Evolutionary conservation across 2,888 invertebrate genomes (phyloP), one percentile per base, ranked within the genome.

Genomic region (Sipha maydis): DNA sequence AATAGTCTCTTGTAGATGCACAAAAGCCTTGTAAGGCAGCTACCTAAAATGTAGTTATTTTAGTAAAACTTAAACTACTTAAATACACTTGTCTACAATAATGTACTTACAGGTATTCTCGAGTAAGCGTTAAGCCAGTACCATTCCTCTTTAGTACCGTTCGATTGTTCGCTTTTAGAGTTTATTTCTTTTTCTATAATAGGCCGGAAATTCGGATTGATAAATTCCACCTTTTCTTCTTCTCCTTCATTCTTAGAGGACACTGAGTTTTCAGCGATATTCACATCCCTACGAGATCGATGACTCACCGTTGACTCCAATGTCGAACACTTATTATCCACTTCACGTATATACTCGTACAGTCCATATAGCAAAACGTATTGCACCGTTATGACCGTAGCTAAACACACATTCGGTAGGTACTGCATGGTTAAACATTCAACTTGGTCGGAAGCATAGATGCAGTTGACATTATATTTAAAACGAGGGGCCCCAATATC

Each of bases 81-180:
- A 48, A 48, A 14, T 14, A 48, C 8, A 48, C 14, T 48, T 48
- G 14, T 2, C 48, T 48, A 14, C 14, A 48, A 48, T 48, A 48
- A 48, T 48, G 11, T 48, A 92, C 94, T 93, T 92, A 96, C 96
- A 91, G 97, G 96, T 90, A 97, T 96, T 90, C 97, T 94, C 67
- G 97, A 96, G 91, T 96, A 96, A 90, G 96, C 96, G 88, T 97
- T 96, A 90, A 97, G 92, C 95, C 97, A 97, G 90, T 97, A 95
- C 96, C 96, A 96, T 41, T 95, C 95, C 3, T 0, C 95, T 94
- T 0, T 95, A 95, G 90, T 83, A 9, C 71, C 82, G 79, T 88
- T 89, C 8, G 77, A 95, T 9, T 93, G 93, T 31, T 80, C 89
- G 90, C 95, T 95, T 9, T 93, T 93, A 61, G 89, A 90, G 56